These are phyloP conservation scores for Epirrita christyi DNA, from an alignment of 2,888 invertebrate genomes.

Conservation along the genomic window DNA sequence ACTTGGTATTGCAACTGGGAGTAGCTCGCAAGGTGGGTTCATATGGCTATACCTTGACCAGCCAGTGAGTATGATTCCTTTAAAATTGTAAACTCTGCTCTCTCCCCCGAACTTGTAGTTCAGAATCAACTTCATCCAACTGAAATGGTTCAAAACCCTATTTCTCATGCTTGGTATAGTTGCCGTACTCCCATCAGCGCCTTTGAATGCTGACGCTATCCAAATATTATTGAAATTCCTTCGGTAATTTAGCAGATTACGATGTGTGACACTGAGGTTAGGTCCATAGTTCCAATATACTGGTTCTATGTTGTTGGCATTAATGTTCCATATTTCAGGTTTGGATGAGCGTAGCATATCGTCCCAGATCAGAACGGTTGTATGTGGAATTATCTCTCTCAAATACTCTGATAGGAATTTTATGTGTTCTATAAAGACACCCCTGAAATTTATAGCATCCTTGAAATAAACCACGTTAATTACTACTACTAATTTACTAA, in stretches of 20 bases:
- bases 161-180: slow-evolving; percentile 83
- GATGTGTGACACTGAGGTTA: slow-evolving; percentile 55
- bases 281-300: slow-evolving; percentile 89
- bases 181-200: slow-evolving; percentile 85
- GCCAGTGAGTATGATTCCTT: slow-evolving; percentile 89
- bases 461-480: no score
- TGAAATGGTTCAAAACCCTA: slow-evolving; percentile 89
- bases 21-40: slow-evolving; percentile 86
- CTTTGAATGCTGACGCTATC: slow-evolving; percentile 94
- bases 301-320: slow-evolving; percentile 84
- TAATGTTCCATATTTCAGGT: slow-evolving; percentile 68
- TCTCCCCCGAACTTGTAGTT: slow-evolving; percentile 74
- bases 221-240: slow-evolving; percentile 87
- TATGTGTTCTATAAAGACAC: slow-evolving; percentile 87
- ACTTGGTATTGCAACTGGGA: slow-evolving; percentile 87
- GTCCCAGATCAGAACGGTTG: no score
- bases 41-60: slow-evolving; percentile 90
- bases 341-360: slow-evolving; percentile 89
- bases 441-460: no score
- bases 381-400: no score
- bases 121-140: slow-evolving; percentile 87
- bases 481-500: no score
- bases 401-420: no score
- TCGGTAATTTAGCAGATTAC: slow-evolving; percentile 54
- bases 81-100: slow-evolving; percentile 62